Percentiles rank a stretch among this genome's conserved stretches.
phyloP scores from a whole-genome alignment of 2,113 vertebrate genomes.

The Ammospiza caudacuta region DNA sequence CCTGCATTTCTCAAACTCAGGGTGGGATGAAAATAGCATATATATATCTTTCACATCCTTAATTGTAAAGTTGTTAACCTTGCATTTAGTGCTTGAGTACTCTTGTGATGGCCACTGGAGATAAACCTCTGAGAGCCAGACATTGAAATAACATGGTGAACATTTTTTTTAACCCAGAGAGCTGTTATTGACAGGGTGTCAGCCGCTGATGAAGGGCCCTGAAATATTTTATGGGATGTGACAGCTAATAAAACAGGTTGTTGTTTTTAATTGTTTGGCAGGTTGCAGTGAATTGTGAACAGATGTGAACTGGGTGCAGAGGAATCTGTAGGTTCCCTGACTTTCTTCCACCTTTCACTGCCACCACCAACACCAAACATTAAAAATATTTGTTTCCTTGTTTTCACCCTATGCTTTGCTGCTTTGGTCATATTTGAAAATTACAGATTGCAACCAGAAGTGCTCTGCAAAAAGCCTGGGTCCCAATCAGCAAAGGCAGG shows the following conservation, averaged over 20 bases:
- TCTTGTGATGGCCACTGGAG: slow-evolving; percentile 32
- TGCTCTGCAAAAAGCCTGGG: background rate
- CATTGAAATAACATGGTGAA: slow-evolving; percentile 31
- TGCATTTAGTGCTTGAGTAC: slow-evolving; percentile 31
- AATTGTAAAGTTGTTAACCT: slow-evolving; percentile 54
- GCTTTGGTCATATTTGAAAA: background rate
- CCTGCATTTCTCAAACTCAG: background rate
- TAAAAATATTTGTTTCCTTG: background rate
- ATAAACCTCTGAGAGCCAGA: slow-evolving; percentile 58
- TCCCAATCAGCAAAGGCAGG: background rate
- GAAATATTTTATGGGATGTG: slow-evolving; percentile 60
- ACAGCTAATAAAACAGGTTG: slow-evolving; percentile 69
- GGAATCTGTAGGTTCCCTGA: background rate
- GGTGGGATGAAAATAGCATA: background rate
- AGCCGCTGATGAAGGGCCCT: slow-evolving; percentile 43
- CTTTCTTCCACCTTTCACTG: background rate
- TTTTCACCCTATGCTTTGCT: background rate
- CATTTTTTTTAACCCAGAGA: slow-evolving; percentile 23
- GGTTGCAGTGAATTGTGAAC: slow-evolving; percentile 57
- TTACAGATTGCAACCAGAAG: background rate
- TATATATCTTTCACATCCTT: slow-evolving; percentile 55
- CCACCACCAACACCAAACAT: background rate
- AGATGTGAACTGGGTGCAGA: slow-evolving; percentile 41
- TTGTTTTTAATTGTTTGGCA: slow-evolving; percentile 64
- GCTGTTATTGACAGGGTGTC: slow-evolving; percentile 51